Percentiles rank a stretch among this genome's conserved stretches.
Conservation (phyloP, 2,797 vertebrate genomes). For the Myiotriccus ornatus region DNA sequence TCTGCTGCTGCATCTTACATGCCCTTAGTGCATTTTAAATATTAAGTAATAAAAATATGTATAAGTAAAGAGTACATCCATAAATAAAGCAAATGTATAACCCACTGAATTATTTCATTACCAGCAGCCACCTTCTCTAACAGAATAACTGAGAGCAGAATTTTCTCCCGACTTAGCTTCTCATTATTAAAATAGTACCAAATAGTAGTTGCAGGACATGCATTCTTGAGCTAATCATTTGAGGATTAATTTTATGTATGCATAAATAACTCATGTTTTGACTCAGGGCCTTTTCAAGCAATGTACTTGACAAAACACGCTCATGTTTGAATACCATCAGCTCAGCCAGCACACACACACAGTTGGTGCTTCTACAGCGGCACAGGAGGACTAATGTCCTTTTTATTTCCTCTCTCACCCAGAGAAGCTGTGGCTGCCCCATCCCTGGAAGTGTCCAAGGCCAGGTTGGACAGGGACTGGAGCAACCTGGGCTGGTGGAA, state of each 20-base stretch:
- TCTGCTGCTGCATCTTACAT: not conserved
- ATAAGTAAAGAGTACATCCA: constrained; percentile 55
- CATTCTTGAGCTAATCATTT: constrained; percentile 19
- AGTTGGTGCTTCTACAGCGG: not conserved
- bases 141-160: not conserved
- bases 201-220: constrained; percentile 19
- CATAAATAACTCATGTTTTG: constrained; percentile 36
- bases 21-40: constrained; percentile 60
- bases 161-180: constrained; percentile 20
- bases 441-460: not conserved
- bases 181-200: not conserved
- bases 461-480: not conserved
- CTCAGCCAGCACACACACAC: not conserved
- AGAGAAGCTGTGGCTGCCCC: not conserved
- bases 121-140: not conserved
- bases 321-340: not conserved
- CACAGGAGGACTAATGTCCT: not conserved
- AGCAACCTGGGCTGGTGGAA: not conserved
- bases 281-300: not conserved
- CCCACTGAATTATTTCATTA: constrained; percentile 66
- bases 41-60: constrained; percentile 72
- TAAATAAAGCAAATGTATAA: constrained; percentile 63
- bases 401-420: not conserved
- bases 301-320: not conserved
- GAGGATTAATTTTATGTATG: constrained; percentile 22